These are phyloP conservation scores for Eupsilia transversa DNA, from an alignment of 2,888 invertebrate genomes.

Conservation along the genomic window DNA sequence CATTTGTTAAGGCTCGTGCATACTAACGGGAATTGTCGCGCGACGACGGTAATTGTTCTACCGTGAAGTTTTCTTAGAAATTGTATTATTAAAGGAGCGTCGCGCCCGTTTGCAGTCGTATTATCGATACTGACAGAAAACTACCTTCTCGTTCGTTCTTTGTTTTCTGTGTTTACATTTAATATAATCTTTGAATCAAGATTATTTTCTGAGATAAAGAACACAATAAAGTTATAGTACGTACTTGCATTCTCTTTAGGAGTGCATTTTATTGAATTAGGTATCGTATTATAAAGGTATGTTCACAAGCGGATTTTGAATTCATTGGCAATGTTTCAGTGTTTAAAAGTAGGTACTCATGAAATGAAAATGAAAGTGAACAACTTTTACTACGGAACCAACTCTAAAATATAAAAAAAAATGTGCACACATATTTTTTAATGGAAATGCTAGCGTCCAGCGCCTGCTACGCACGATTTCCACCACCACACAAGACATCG, in stretches of 20 bases:
- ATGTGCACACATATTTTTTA: background rate
- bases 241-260: background rate
- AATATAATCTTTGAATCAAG: slow-evolving; percentile 21
- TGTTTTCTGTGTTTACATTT: background rate
- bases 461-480: no score
- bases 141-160: background rate
- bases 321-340: background rate
- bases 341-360: background rate
- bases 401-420: background rate
- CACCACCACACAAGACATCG: no score
- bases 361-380: no score
- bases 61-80: no score
- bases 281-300: background rate
- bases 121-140: background rate
- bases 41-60: no score
- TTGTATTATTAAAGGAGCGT: no score
- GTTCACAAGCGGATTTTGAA: background rate
- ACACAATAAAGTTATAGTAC: background rate
- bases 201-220: background rate
- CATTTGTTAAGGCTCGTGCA: slow-evolving; percentile 9
- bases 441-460: background rate
- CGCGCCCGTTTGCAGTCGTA: no score
- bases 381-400: background rate
- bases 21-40: no score
- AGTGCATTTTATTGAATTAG: slow-evolving; percentile 6